Evolutionary conservation across 2,113 vertebrate species (phyloP), one percentile per base, ranked within the genome.

Genomic region (Gallinago media): DNA sequence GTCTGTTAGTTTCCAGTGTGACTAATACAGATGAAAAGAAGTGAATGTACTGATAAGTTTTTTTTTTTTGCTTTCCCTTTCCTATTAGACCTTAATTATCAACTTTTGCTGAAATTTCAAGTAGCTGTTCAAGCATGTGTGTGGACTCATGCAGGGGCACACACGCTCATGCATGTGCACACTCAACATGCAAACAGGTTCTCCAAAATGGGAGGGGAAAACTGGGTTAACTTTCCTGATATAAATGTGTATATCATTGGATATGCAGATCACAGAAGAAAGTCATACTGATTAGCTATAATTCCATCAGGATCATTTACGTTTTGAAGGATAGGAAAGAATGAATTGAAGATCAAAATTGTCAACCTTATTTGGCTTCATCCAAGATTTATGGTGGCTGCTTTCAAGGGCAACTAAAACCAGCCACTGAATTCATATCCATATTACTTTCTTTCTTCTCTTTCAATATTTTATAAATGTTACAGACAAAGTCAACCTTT

Each of bases 401-500:
- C 89, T 98, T 98, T 97, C 96, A 97, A 98, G 96, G 95, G 65
- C 95, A 98, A 94, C 95, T 84, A 96, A 96, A 97, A 59, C n/a
- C 88, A 96, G 89, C 36, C 86, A 65, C 22, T 13, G 63, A 95
- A 97, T 97, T 97, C 55, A 96, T 95, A 97, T 96, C 87, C 75
- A 36, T 94, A 94, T 89, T 47, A 49, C 63, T 96, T 97, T 46
- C 14, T 77, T 88, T 74, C 71, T 92, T 85, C 81, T 96, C 75
- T 97, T 97, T 97, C 97, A 98, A 97, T 98, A 97, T 97, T 98
- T 98, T 94, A 97, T 98, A 96, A 97, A 97, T 96, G 75, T 97
- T 97, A 95, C 5, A 29, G 86, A 42, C 74, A 97, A 98, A 97
- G 89, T 95, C 93, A 98, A 56, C 38, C 58, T 97, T 95, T 95